phyloP scores from a whole-genome alignment of 2,888 invertebrate species.

The Timema podura region DNA sequence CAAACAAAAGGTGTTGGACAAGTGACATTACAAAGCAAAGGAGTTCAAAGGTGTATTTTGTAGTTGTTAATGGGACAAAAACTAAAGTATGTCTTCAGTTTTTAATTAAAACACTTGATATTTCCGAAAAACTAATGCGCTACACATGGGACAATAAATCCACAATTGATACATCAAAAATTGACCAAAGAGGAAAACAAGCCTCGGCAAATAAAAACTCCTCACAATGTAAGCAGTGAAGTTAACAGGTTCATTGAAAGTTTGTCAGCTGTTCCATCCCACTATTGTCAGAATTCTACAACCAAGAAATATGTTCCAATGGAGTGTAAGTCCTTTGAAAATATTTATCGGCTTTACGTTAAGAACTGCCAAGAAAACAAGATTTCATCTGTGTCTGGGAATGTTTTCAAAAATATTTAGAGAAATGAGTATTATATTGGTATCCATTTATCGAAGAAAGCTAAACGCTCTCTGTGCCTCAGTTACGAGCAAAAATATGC shows the following conservation, averaged over 20 bases:
- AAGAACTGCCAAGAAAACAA: background rate
- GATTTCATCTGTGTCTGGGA: background rate
- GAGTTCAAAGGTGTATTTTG: background rate
- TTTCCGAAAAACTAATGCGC: slow-evolving; percentile 4
- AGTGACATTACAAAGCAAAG: slow-evolving; percentile 6
- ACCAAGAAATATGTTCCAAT: background rate
- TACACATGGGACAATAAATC: slow-evolving; percentile 4
- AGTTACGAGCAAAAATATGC: background rate
- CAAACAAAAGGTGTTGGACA: slow-evolving; percentile 1
- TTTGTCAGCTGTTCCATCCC: background rate
- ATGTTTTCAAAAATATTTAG: background rate
- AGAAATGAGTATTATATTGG: background rate
- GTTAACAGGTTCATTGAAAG: background rate
- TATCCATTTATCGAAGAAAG: background rate
- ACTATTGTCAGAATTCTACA: background rate
- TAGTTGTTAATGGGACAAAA: background rate
- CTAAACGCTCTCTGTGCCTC: background rate
- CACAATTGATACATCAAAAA: background rate
- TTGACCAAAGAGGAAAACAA: background rate
- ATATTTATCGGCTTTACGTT: slow-evolving; percentile 2
- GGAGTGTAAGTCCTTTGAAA: background rate
- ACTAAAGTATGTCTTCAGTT: slow-evolving; percentile 4
- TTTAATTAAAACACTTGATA: slow-evolving; percentile 10
- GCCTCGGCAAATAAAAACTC: background rate
- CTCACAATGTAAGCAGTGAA: slow-evolving; percentile 4